Evolutionary conservation across 2,888 invertebrate genomes (phyloP).

Genomic region (Drosophila kokeensis): DNA sequence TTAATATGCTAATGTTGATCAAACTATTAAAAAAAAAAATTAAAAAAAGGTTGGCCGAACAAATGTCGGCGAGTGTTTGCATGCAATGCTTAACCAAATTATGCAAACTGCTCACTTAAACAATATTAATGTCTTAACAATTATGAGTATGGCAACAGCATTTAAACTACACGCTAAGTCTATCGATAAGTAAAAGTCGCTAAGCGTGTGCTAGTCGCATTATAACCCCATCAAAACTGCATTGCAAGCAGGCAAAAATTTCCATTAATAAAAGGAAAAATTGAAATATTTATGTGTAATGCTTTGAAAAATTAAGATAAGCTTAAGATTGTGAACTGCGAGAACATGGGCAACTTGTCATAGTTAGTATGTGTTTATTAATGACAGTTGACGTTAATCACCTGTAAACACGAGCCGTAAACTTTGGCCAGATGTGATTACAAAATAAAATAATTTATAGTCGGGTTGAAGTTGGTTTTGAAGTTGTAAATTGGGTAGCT

Average conservation of each 20-base stretch:
- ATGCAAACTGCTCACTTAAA: conserved; percentile 30
- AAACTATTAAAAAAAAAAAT: background rate
- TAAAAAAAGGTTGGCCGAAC: background rate
- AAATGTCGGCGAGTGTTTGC: conserved; percentile 16
- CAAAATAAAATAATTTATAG: background rate
- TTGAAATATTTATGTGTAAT: background rate
- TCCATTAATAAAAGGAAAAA: background rate
- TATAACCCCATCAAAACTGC: too few species aligned
- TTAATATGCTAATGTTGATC: background rate
- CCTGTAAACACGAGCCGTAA: conserved; percentile 22
- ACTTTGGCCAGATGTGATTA: conserved; percentile 3
- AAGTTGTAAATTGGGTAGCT: conserved; percentile 20
- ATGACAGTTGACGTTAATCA: conserved; percentile 28
- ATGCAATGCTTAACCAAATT: conserved; percentile 20
- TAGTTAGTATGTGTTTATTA: conserved; percentile 33
- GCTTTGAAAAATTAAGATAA: conserved; percentile 47
- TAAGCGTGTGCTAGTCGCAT: conserved; percentile 31
- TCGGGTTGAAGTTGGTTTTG: conserved; percentile 23
- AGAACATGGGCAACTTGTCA: conserved; percentile 46
- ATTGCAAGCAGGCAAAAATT: background rate
- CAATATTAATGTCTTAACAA: conserved; percentile 66
- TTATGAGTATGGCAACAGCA: conserved; percentile 57
- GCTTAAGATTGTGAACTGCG: conserved; percentile 23
- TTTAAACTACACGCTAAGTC: conserved; percentile 25
- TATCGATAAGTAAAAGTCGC: conserved; percentile 45